Percentiles rank a stretch among this genome's conserved stretches.
These are phyloP conservation scores for Calidris pygmaea DNA, from an alignment of 2,113 vertebrate genomes.

Conservation along the genomic window DNA sequence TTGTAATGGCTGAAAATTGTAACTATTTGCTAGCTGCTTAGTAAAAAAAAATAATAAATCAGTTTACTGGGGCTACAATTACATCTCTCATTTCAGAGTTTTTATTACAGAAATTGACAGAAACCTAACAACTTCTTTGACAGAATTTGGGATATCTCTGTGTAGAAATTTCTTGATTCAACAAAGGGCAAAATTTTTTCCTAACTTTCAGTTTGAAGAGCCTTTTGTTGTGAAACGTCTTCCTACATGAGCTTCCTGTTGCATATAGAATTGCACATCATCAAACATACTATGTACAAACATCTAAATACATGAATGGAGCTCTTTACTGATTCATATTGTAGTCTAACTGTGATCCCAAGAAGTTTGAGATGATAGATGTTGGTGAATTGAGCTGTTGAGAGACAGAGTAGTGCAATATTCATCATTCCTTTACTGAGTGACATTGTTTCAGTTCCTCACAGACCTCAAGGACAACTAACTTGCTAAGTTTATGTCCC, in stretches of 20 bases:
- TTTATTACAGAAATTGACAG: neutral
- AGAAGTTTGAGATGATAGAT: neutral
- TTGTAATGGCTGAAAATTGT: neutral
- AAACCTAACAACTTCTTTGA: neutral
- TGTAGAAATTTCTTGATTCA: neutral
- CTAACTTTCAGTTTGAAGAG: neutral
- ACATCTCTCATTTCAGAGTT: neutral
- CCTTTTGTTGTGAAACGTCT: neutral
- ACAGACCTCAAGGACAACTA: neutral
- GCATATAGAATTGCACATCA: neutral
- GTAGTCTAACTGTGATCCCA: neutral
- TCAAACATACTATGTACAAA: neutral
- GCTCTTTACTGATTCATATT: neutral
- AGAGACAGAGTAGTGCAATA: neutral
- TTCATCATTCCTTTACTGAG: neutral
- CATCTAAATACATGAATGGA: neutral
- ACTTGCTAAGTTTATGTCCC: neutral
- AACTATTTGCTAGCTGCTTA: neutral
- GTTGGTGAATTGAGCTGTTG: neutral
- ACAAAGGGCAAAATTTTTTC: neutral
- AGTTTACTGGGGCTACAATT: neutral
- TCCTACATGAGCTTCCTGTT: neutral
- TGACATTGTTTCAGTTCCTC: neutral
- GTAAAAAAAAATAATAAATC: neutral
- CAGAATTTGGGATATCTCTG: neutral